Conservation (phyloP, 1,140 invertebrate species). For the Cyclina sinensis region DNA sequence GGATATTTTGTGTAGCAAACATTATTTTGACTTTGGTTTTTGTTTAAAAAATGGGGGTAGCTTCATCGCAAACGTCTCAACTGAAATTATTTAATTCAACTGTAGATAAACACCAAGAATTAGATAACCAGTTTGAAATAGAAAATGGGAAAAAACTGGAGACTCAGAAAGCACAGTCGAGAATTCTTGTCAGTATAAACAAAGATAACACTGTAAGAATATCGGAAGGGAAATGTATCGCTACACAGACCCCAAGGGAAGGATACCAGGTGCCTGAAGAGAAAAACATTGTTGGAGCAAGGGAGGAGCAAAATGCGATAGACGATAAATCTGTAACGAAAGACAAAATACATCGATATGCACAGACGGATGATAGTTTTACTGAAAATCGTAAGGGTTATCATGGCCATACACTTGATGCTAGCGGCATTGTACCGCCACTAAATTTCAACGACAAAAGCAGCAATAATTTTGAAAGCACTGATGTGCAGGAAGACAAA, state of each 20-base stretch:
- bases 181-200: slow-evolving; percentile 40
- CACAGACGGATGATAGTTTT: background rate
- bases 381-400: no score
- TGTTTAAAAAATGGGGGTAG: slow-evolving; percentile 18
- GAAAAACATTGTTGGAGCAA: background rate
- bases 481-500: background rate
- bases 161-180: slow-evolving; percentile 32
- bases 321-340: background rate
- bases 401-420: no score
- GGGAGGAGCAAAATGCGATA: background rate
- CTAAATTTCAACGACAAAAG: background rate
- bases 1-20: no score
- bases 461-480: background rate
- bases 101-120: background rate
- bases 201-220: slow-evolving; percentile 43
- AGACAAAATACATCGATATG: background rate
- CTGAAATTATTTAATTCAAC: background rate
- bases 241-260: slow-evolving; percentile 40
- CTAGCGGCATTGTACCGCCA: background rate
- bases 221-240: slow-evolving; percentile 26
- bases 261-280: background rate
- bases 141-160: background rate
- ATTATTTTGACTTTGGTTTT: background rate
- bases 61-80: background rate
- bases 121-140: background rate